Conservation (phyloP, 2,113 vertebrate genomes). For the Epinephelus moara region DNA sequence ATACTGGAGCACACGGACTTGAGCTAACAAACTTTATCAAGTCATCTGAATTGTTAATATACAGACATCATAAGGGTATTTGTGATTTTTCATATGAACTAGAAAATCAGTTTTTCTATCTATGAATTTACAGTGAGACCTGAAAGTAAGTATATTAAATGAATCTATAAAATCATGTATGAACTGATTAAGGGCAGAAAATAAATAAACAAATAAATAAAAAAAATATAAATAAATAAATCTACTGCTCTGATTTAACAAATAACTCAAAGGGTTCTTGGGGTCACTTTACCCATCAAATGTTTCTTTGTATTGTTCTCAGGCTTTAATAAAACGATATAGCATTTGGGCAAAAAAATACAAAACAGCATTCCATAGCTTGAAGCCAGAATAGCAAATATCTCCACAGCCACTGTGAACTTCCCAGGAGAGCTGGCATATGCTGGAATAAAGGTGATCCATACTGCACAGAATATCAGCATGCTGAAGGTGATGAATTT, state of each 20-base stretch:
- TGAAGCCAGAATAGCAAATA: constrained; percentile 85
- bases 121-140: not conserved
- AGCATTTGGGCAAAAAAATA: constrained; percentile 84
- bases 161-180: too few species aligned
- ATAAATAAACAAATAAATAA: too few species aligned
- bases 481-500: constrained; percentile 84
- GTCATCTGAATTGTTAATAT: too few species aligned
- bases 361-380: constrained; percentile 83
- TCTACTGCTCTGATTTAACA: not conserved
- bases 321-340: constrained; percentile 82
- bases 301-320: constrained; percentile 83
- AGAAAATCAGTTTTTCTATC: too few species aligned
- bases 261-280: constrained; percentile 51
- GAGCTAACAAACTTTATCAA: too few species aligned
- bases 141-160: not conserved
- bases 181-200: not conserved
- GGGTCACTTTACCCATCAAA: constrained; percentile 74
- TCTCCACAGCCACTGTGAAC: constrained; percentile 84
- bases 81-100: too few species aligned
- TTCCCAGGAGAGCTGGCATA: constrained; percentile 85
- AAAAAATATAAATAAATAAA: too few species aligned
- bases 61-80: too few species aligned
- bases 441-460: constrained; percentile 84
- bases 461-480: constrained; percentile 83
- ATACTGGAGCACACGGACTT: too few species aligned